Conservation (phyloP, 1,140 invertebrate species). For the Musca vetustissima region DNA sequence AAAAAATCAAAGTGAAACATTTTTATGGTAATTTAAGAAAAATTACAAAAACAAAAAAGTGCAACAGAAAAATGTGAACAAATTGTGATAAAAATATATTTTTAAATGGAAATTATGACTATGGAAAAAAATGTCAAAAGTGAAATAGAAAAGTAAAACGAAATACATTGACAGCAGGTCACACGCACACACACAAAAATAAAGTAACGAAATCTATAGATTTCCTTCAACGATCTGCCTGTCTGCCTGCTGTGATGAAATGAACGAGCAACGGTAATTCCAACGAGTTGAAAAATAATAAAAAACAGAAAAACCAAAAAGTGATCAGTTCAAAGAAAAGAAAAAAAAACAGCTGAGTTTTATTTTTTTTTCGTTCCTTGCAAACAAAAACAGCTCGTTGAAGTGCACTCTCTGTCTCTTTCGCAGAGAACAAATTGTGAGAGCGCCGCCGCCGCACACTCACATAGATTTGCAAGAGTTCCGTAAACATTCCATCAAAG, state of each 20-base stretch:
- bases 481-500: too few species aligned
- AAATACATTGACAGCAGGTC: constrained; percentile 14
- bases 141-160: neutral
- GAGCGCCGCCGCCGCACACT: too few species aligned
- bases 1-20: neutral
- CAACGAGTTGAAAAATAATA: neutral
- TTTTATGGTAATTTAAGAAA: neutral
- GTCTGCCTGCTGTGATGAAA: too few species aligned
- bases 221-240: constrained; percentile 1
- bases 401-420: too few species aligned
- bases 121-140: constrained; percentile 19
- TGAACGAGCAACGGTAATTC: constrained; percentile 1
- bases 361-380: neutral
- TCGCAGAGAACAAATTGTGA: neutral
- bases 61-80: constrained; percentile 3
- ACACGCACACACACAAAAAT: constrained; percentile 3
- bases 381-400: too few species aligned
- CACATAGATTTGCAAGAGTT: too few species aligned
- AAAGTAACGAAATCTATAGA: neutral
- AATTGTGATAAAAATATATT: too few species aligned
- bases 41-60: neutral
- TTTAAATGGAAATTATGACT: neutral
- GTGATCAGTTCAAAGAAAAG: neutral
- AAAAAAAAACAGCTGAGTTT: constrained; percentile 15
- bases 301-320: neutral